A percentile compares a stretch with the other conserved stretches of the same genome.
phyloP scores from a whole-genome alignment of 2,797 vertebrate species.

The Smutsia gigantea region DNA sequence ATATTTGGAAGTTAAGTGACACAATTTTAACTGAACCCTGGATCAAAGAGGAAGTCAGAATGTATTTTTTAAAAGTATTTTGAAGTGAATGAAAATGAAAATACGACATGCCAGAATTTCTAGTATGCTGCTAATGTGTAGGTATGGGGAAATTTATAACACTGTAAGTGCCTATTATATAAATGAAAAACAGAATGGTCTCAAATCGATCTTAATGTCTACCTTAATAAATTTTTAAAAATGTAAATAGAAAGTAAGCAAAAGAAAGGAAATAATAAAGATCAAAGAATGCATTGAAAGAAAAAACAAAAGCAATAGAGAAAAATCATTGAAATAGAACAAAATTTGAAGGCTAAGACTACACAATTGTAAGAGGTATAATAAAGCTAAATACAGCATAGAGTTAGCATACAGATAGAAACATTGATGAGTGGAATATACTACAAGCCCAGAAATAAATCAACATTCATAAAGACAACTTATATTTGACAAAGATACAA shows the following conservation, averaged over 20 bases:
- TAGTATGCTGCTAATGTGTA: neutral
- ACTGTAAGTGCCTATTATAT: neutral
- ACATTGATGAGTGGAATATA: neutral
- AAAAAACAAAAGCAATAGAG: neutral
- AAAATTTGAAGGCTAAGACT: neutral
- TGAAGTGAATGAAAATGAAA: neutral
- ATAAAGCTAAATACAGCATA: neutral
- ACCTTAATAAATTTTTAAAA: neutral
- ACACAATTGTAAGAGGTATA: neutral
- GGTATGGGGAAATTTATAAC: neutral
- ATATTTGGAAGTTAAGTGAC: slow-evolving; percentile 1
- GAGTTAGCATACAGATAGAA: neutral
- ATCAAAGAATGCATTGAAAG: neutral
- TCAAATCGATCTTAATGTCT: neutral
- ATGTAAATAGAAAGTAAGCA: neutral
- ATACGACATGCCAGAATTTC: neutral
- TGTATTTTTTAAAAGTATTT: neutral
- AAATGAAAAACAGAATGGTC: neutral
- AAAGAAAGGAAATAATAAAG: neutral
- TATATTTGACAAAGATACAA: neutral
- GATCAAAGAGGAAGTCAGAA: neutral
- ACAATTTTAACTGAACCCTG: neutral
- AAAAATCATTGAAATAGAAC: neutral
- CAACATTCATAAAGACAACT: neutral
- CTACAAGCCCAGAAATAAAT: neutral